A percentile compares a stretch with the other conserved stretches of the same genome.
Conservation (phyloP, 2,888 invertebrate species). For the Sphaeridia pumilis region DNA sequence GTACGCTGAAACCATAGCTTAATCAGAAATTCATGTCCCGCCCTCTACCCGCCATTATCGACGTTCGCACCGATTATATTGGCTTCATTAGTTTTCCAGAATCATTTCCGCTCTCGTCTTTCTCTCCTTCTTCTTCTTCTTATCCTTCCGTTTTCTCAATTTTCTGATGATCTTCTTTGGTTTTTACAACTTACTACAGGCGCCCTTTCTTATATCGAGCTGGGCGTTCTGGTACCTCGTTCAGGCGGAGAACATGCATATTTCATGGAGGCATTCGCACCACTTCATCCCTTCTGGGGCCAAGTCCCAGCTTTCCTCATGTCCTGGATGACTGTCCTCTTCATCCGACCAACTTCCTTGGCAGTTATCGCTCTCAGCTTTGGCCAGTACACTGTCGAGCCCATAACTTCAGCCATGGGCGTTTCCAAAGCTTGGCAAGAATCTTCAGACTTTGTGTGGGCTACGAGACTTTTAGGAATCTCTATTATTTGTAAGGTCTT, state of each 20-base stretch:
- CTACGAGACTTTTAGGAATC: conserved; percentile 5
- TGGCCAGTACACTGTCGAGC: conserved; percentile 80
- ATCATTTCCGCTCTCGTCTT: too few species aligned
- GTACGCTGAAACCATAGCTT: conserved; percentile 36
- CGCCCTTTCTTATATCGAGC: conserved; percentile 83
- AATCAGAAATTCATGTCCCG: background rate
- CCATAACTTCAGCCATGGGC: conserved; percentile 18
- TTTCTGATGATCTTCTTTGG: too few species aligned
- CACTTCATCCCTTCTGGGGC: conserved; percentile 43
- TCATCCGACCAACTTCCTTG: conserved; percentile 86
- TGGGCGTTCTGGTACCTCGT: conserved; percentile 90
- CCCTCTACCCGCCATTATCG: too few species aligned
- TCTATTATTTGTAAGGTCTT: conserved; percentile 7
- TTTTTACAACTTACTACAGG: conserved; percentile 54
- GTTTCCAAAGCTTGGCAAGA: conserved; percentile 19
- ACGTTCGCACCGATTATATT: too few species aligned
- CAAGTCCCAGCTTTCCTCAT: conserved; percentile 82
- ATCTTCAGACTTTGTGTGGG: background rate
- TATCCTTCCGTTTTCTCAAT: too few species aligned
- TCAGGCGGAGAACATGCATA: conserved; percentile 93
- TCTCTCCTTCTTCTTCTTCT: too few species aligned
- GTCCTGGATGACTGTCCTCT: conserved; percentile 49
- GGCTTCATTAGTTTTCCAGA: too few species aligned
- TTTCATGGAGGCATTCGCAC: conserved; percentile 76
- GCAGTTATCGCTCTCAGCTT: conserved; percentile 87